These are phyloP conservation scores for Pardalotus punctatus DNA, from an alignment of 2,113 vertebrate species.

Conservation along the genomic window DNA sequence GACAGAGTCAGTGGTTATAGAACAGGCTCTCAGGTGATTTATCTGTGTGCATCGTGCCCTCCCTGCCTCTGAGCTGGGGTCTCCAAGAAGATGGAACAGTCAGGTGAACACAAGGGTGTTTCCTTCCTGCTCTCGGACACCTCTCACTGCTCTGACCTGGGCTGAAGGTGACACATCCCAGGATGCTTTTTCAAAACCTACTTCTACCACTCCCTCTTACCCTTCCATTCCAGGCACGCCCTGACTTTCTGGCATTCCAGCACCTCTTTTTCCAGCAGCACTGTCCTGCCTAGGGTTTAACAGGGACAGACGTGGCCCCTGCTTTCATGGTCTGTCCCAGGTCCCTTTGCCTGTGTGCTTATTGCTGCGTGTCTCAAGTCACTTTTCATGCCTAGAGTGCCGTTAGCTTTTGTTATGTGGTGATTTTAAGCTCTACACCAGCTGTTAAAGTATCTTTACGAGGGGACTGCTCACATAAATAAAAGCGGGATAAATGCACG, in stretches of 20 bases:
- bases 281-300: neutral
- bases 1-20: neutral
- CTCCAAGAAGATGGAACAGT: neutral
- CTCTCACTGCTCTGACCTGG: neutral
- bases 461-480: neutral
- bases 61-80: neutral
- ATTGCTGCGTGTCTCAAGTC: neutral
- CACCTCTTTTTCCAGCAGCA: neutral
- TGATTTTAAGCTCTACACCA: neutral
- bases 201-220: neutral
- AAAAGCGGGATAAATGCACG: neutral
- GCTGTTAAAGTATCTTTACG: neutral
- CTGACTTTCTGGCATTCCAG: neutral
- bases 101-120: neutral
- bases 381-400: neutral
- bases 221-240: neutral
- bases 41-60: fast-evolving
- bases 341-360: neutral
- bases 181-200: neutral
- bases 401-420: neutral
- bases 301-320: neutral
- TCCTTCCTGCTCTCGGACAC: neutral
- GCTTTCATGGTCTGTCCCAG: fast-evolving
- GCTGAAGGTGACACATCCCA: neutral
- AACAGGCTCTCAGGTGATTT: neutral